A percentile compares a stretch with the other conserved stretches of the same genome.
phyloP scores from a whole-genome alignment of 1,140 invertebrate species.

The Orussus abietinus region DNA sequence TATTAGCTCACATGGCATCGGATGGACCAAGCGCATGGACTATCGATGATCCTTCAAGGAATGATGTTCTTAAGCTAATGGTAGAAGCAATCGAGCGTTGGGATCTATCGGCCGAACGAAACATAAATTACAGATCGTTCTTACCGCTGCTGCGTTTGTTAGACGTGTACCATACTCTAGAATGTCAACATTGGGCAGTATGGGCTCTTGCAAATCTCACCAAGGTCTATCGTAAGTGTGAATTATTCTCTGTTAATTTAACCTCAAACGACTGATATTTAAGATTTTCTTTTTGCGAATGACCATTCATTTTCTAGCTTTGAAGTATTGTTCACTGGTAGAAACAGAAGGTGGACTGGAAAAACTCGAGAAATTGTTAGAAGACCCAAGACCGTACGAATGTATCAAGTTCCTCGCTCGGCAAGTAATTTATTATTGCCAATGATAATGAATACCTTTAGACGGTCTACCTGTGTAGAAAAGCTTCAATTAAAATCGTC shows the following conservation, averaged over 20 bases:
- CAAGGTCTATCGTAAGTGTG: conserved; percentile 80
- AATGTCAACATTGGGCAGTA: conserved; percentile 94
- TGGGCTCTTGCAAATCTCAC: conserved; percentile 97
- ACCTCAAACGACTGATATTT: conserved; percentile 5
- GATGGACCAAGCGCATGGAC: conserved; percentile 85
- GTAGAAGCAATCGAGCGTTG: conserved; percentile 80
- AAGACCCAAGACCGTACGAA: conserved; percentile 58
- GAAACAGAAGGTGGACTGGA: conserved; percentile 79
- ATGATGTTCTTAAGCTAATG: conserved; percentile 74
- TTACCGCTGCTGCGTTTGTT: conserved; percentile 84
- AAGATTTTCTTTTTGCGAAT: conserved; percentile 9
- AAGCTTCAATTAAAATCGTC: no score
- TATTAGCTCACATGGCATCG: conserved; percentile 91
- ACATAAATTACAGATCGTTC: conserved; percentile 97
- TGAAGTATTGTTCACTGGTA: conserved; percentile 87
- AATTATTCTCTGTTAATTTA: background rate
- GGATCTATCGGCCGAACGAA: conserved; percentile 81
- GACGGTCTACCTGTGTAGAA: no score
- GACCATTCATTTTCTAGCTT: conserved; percentile 52
- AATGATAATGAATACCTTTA: no score
- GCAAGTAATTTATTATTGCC: conserved; percentile 63
- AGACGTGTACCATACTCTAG: conserved; percentile 75
- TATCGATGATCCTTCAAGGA: conserved; percentile 64
- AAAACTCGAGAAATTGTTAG: conserved; percentile 67
- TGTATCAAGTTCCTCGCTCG: conserved; percentile 65